Conservation (phyloP, 2,113 vertebrate genomes). For the Macaca mulatta region DNA sequence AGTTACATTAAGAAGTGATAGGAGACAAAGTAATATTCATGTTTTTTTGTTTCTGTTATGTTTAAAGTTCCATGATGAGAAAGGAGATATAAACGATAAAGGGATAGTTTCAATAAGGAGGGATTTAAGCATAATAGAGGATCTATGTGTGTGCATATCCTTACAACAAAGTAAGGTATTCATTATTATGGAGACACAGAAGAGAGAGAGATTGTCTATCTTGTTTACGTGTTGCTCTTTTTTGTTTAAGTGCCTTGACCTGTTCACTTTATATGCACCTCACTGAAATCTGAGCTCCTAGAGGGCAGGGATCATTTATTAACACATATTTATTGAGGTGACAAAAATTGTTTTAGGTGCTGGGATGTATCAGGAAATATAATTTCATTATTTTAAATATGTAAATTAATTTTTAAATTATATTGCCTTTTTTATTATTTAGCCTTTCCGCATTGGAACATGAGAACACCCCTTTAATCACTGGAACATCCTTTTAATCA, state of each 20-base stretch:
- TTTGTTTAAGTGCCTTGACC: not conserved
- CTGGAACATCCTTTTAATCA: not conserved
- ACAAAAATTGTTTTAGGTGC: not conserved
- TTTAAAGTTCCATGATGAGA: not conserved
- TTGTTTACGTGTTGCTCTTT: not conserved
- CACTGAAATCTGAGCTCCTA: not conserved
- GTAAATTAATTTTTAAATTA: not conserved
- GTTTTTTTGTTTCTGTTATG: not conserved
- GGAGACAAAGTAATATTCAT: not conserved
- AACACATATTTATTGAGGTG: not conserved
- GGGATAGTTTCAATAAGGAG: not conserved
- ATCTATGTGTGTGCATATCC: not conserved
- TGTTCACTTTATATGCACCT: not conserved
- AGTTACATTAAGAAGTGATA: not conserved
- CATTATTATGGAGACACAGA: not conserved
- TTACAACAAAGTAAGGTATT: not conserved
- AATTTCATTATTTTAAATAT: not conserved
- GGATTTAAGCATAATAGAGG: not conserved
- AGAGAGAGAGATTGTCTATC: not conserved
- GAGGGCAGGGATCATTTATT: not conserved
- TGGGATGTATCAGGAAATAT: not conserved
- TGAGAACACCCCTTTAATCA: not conserved
- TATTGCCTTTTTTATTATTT: not conserved
- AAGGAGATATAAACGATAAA: not conserved
- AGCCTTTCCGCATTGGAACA: not conserved